phyloP scores from a whole-genome alignment of 2,797 vertebrate genomes.

The Aratinga solstitialis region DNA sequence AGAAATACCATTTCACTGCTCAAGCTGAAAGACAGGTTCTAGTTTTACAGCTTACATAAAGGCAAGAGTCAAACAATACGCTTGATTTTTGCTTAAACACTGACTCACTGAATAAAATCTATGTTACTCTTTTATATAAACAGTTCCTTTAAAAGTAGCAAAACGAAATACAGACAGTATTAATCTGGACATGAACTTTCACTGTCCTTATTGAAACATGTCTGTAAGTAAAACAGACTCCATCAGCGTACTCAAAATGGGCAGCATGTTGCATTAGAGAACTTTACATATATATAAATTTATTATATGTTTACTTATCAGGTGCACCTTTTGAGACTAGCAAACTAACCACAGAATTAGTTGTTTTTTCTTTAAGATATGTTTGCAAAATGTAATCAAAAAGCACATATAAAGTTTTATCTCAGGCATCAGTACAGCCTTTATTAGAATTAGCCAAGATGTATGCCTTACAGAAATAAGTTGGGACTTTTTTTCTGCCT shows the following conservation, averaged over 20 bases:
- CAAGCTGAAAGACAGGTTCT: constrained; percentile 4
- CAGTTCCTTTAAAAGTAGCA: constrained; percentile 9
- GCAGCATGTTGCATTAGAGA: background rate
- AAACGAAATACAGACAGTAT: constrained; percentile 4
- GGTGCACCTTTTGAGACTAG: background rate
- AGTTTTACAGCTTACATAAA: constrained; percentile 38
- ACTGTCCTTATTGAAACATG: background rate
- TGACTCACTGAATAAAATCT: constrained; percentile 12
- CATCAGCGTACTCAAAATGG: background rate
- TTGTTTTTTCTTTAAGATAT: background rate
- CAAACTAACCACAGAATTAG: background rate
- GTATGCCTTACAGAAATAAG: background rate
- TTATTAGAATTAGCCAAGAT: background rate
- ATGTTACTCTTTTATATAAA: background rate
- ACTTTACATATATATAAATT: background rate
- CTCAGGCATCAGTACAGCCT: background rate
- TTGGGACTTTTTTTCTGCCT: background rate
- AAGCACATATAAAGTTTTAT: background rate
- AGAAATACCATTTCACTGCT: background rate
- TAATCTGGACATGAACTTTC: background rate
- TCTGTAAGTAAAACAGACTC: background rate
- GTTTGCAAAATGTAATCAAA: background rate
- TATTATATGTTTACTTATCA: background rate
- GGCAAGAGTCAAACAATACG: constrained; percentile 32
- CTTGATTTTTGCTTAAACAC: constrained; percentile 17